phyloP scores from a whole-genome alignment of 2,113 vertebrate genomes.

The Chrysemys picta region DNA sequence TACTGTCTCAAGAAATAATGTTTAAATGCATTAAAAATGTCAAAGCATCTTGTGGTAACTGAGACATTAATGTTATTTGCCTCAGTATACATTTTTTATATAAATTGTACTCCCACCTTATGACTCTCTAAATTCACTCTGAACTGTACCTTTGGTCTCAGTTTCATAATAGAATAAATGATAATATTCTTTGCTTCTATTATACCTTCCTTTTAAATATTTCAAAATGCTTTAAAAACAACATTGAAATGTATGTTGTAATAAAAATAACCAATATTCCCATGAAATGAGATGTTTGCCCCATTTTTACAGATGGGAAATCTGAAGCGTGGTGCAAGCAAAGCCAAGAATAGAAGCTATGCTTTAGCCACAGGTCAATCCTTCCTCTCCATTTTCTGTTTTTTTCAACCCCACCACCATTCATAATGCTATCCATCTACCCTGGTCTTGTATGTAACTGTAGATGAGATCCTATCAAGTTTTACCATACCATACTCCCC shows the following conservation, averaged over 20 bases:
- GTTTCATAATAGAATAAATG: not conserved
- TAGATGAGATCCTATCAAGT: not conserved
- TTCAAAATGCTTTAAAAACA: not conserved
- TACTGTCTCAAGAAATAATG: not conserved
- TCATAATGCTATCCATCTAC: not conserved
- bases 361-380: not conserved
- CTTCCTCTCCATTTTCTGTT: not conserved
- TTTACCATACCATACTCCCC: not conserved
- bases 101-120: not conserved
- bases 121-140: not conserved
- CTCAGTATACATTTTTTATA: not conserved
- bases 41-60: not conserved
- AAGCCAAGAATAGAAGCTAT: not conserved
- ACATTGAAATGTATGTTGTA: not conserved
- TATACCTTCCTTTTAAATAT: not conserved
- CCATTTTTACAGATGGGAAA: not conserved
- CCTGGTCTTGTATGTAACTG: not conserved
- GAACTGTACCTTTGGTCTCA: not conserved
- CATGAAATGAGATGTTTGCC: not conserved
- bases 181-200: not conserved
- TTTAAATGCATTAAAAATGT: not conserved
- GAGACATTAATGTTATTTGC: not conserved
- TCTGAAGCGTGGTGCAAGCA: not conserved
- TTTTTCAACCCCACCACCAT: not conserved
- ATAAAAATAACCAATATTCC: not conserved